Percentiles rank a stretch among this genome's conserved stretches.
phyloP scores from a whole-genome alignment of 30 jellyfish, hydroid and myxozoan genomes.

The Aurelia coerulea region DNA sequence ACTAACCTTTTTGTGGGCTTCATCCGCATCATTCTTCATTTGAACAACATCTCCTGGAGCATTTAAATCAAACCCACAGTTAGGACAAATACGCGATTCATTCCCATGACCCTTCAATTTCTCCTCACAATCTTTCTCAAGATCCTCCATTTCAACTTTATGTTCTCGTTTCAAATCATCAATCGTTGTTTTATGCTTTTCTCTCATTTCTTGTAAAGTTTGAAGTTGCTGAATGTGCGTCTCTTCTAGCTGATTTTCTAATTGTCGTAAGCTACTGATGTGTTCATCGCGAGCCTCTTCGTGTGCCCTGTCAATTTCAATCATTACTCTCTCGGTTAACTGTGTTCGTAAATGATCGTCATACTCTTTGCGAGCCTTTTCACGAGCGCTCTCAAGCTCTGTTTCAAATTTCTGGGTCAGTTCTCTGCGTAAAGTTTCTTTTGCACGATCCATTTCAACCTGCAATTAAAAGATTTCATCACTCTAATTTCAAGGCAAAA shows the following conservation, averaged over 20 bases:
- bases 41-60: constrained; percentile 33
- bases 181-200: constrained; percentile 35
- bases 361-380: constrained; percentile 39
- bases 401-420: constrained; percentile 25
- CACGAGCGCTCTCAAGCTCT: constrained; percentile 26
- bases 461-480: not conserved
- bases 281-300: constrained; percentile 54
- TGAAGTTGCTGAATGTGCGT: constrained; percentile 64
- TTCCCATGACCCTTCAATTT: constrained; percentile 24
- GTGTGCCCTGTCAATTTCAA: constrained; percentile 39
- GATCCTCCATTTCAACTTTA: constrained; percentile 39
- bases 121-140: constrained; percentile 25
- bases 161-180: constrained; percentile 57
- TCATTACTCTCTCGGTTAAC: constrained; percentile 17
- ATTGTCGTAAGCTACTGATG: constrained; percentile 4
- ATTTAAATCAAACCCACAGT: constrained; percentile 30
- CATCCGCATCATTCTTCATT: constrained; percentile 32
- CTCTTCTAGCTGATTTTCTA: constrained; percentile 58
- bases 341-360: constrained; percentile 51
- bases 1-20: constrained; percentile 66
- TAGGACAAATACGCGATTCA: constrained; percentile 9
- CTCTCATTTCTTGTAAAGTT: constrained; percentile 42
- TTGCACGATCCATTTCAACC: constrained; percentile 63
- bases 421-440: constrained; percentile 41
- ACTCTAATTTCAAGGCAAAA: too few relatives aligned